phyloP scores from a whole-genome alignment of 2,888 invertebrate genomes.

The Odontothrips loti region DNA sequence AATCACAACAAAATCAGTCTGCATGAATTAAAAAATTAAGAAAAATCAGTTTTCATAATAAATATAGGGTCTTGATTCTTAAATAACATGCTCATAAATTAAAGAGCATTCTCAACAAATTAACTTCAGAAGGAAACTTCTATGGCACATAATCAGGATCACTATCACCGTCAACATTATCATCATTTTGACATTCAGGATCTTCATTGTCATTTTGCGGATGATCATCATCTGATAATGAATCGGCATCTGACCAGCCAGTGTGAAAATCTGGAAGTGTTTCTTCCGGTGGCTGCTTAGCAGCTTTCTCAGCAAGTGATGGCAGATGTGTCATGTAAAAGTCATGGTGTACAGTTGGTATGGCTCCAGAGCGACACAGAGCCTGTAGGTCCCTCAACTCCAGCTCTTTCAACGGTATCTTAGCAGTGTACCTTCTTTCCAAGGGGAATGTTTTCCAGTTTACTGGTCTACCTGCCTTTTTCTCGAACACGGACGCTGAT shows the following conservation, averaged over 20 bases:
- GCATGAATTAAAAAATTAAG: too few species aligned
- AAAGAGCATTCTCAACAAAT: too few species aligned
- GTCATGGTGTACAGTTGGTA: not conserved
- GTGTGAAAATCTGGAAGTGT: not conserved
- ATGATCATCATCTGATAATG: not conserved
- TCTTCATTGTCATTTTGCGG: not conserved
- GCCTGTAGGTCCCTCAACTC: not conserved
- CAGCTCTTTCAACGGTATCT: not conserved
- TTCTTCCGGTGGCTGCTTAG: not conserved
- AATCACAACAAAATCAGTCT: too few species aligned
- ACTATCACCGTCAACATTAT: too few species aligned
- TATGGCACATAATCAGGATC: too few species aligned
- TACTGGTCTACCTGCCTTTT: not conserved
- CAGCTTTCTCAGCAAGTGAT: not conserved
- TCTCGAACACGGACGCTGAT: not conserved
- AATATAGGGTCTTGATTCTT: too few species aligned
- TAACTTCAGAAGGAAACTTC: too few species aligned
- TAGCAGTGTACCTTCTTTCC: not conserved
- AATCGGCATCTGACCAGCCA: too few species aligned
- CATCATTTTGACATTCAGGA: not conserved
- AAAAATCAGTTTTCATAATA: too few species aligned
- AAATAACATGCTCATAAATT: too few species aligned
- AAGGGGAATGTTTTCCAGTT: not conserved
- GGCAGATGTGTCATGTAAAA: not conserved
- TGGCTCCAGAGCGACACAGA: not conserved